Percentiles rank a stretch among this genome's conserved stretches.
These are phyloP conservation scores for Diacarnus erythraeanus DNA, from an alignment of 37 sponge, comb jelly and placozoan genomes.

Conservation along the genomic window DNA sequence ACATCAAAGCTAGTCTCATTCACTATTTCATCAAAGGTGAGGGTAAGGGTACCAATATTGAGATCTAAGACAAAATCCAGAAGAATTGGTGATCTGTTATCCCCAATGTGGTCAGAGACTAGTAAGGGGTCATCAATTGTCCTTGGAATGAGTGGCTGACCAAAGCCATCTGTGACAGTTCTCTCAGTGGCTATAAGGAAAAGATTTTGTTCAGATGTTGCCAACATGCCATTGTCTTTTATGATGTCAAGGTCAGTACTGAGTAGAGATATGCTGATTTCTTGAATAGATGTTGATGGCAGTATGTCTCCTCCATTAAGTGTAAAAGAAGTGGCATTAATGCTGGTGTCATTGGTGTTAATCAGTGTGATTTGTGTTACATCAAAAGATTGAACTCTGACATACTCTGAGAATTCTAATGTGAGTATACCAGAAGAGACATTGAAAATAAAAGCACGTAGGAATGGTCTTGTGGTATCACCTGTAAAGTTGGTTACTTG, in stretches of 20 bases:
- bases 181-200: conserved; percentile 64
- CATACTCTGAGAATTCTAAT: conserved; percentile 81
- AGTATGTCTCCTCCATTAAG: conserved; percentile 67
- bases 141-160: conserved; percentile 43
- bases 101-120: conserved; percentile 60
- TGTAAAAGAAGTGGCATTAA: not conserved
- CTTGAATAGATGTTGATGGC: conserved; percentile 32
- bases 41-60: conserved; percentile 62
- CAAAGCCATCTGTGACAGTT: conserved; percentile 68
- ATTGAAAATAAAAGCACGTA: conserved; percentile 62
- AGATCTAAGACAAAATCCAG: conserved; percentile 65
- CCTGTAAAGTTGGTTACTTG: conserved; percentile 49
- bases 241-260: conserved; percentile 67
- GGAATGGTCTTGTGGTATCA: conserved; percentile 63
- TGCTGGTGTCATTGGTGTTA: conserved; percentile 8
- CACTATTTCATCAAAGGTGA: conserved; percentile 81
- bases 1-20: conserved; percentile 62
- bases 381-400: conserved; percentile 52
- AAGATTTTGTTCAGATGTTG: conserved; percentile 45
- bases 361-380: conserved; percentile 59
- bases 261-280: conserved; percentile 39
- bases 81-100: conserved; percentile 61
- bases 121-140: conserved; percentile 25
- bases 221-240: conserved; percentile 60
- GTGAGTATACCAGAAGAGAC: conserved; percentile 58